phyloP scores from a whole-genome alignment of 2,888 invertebrate genomes.

The Dione juno region DNA sequence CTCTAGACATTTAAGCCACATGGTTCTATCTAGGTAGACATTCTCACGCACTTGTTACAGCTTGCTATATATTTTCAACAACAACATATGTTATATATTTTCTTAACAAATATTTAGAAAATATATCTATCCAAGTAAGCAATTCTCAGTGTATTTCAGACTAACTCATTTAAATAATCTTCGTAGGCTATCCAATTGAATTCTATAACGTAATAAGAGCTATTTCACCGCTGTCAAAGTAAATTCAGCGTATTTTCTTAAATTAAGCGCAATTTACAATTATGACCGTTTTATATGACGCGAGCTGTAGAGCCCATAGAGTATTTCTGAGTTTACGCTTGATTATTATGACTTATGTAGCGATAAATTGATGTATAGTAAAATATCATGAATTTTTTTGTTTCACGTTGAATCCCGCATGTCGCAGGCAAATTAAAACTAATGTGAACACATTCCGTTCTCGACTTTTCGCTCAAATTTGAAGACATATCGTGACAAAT shows the following conservation, averaged over 20 bases:
- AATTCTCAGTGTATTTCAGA: slow-evolving; percentile 1
- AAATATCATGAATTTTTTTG: not conserved
- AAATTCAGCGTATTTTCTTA: slow-evolving; percentile 29
- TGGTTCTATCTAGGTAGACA: too few species aligned
- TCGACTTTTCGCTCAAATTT: too few species aligned
- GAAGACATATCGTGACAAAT: too few species aligned
- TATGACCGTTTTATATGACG: slow-evolving; percentile 24
- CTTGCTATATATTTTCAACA: too few species aligned
- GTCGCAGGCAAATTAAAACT: too few species aligned
- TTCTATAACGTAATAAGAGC: slow-evolving; percentile 18
- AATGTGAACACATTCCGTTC: too few species aligned
- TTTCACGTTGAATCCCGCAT: too few species aligned
- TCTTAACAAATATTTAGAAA: too few species aligned
- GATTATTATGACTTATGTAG: slow-evolving; percentile 20
- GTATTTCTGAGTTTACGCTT: slow-evolving; percentile 13
- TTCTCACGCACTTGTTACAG: too few species aligned
- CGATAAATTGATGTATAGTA: not conserved
- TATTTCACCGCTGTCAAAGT: slow-evolving; percentile 16
- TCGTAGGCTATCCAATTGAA: not conserved
- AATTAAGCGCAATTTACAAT: slow-evolving; percentile 33
- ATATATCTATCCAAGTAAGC: too few species aligned
- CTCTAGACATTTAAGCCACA: too few species aligned
- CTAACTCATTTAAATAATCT: slow-evolving; percentile 13
- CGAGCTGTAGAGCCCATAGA: slow-evolving; percentile 17
- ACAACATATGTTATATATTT: too few species aligned